Base-by-base conservation (phyloP, 2,888 invertebrate species). In the Mesoligia furuncula region DNA sequence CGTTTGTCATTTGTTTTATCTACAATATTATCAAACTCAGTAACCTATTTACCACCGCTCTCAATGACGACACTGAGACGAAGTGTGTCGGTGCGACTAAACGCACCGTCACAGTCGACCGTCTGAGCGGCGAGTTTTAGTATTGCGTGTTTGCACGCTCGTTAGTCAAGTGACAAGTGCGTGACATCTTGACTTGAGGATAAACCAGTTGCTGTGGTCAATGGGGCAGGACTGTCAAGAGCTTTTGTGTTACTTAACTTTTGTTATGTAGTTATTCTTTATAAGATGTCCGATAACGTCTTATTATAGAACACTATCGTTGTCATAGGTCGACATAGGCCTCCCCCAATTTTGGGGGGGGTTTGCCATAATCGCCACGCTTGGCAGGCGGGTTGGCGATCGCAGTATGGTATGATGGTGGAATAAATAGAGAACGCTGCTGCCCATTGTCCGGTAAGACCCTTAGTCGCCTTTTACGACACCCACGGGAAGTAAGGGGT, bases 171-270 rank as follows among this genome's bases (percentile, higher is more conserved):
- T 59, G 75, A 45, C 54, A 45, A 71, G 70, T 62, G 54, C 31
- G 62, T 83, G 66, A 83, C 70, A 67, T 67, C 61, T 77, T n/a
- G 48, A 42, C n/a, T 68, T 51, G n/a, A 62, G 13, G 5, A 9
- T 42, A 51, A 59, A 75, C 45, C 36, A 24, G 66, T 79, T 45
- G 9, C 42, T n/a, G 8, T 59, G 27, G 42, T 69, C 77, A 64
- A 67, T 64, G 51, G 64, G 57, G 42, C 39, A 24, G 15, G 27
- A 31, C 45, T 39, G 2, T 17, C 20, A n/a, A 39, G 15, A 61
- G n/a, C 5, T 79, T 59, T 62, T 15, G n/a, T 8, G 27, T 24
- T 39, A 39, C 39, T 39, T 75, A 1, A 70, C 2, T n/a, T 54
- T 70, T 9, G n/a, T 76, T n/a, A 51, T 20, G 59, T 31, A n/a